Conservation (phyloP, 2,113 vertebrate species). For the Gallinago paraguaiae region DNA sequence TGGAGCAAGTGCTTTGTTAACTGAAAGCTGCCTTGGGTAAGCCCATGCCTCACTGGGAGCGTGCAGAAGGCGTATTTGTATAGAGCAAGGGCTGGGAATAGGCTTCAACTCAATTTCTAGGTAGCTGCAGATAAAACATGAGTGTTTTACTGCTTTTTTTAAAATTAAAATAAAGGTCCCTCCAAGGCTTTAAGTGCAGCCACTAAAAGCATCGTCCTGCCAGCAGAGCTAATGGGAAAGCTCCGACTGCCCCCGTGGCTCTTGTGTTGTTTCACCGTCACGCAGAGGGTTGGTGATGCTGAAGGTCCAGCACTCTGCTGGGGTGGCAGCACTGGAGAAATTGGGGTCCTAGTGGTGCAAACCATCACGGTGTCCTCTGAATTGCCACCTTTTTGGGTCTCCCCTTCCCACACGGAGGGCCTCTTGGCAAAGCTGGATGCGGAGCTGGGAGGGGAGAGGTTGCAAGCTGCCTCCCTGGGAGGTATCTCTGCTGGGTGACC, state of each 20-base stretch:
- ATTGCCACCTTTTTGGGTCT: neutral
- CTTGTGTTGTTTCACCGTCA: accelerated
- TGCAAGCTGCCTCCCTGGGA: accelerated
- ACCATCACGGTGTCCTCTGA: neutral
- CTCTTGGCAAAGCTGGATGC: accelerated
- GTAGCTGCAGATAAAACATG: neutral
- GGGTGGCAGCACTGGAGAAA: neutral
- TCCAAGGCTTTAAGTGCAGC: neutral
- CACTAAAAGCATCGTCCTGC: neutral
- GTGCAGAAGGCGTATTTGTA: neutral
- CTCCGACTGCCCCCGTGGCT: accelerated
- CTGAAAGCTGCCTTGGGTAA: neutral
- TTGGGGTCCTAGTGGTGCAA: neutral
- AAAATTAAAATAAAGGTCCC: neutral
- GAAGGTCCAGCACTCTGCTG: accelerated
- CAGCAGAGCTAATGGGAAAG: neutral
- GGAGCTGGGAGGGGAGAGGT: neutral
- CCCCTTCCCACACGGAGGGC: neutral
- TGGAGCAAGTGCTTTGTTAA: neutral
- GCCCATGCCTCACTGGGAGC: neutral
- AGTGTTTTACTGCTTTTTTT: neutral
- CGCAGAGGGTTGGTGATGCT: accelerated
- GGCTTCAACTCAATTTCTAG: neutral
- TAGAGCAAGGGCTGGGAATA: neutral
- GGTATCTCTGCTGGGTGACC: accelerated